A percentile compares a stretch with the other conserved stretches of the same genome.
These are phyloP conservation scores for Recurvirostra avosetta DNA, from an alignment of 2,113 vertebrate species.

Conservation along the genomic window DNA sequence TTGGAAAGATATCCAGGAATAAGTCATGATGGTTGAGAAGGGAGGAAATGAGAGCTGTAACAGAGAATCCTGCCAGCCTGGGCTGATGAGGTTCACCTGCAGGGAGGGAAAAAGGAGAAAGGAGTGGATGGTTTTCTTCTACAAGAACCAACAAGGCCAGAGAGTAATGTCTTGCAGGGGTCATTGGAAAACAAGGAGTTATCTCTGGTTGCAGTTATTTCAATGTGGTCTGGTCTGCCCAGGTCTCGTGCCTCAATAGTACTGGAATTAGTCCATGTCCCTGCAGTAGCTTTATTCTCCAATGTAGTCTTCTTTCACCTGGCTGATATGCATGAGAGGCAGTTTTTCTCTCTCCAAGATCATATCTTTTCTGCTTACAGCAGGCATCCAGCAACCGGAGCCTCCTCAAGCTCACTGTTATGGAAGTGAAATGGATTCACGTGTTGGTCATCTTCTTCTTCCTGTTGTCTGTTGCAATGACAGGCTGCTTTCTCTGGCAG, in stretches of 20 bases:
- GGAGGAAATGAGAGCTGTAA: neutral
- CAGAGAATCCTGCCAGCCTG: neutral
- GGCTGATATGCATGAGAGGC: neutral
- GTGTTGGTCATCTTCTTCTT: slow-evolving; percentile 78
- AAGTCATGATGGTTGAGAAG: neutral
- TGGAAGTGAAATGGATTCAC: slow-evolving; percentile 79
- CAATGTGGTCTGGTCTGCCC: neutral
- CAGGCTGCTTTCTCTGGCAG: slow-evolving; percentile 86
- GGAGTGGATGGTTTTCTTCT: neutral
- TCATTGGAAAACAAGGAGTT: neutral
- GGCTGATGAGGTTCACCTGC: neutral
- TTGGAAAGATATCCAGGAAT: neutral
- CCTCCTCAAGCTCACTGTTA: slow-evolving; percentile 43
- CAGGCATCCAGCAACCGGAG: slow-evolving; percentile 47
- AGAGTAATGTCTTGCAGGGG: rapidly evolving
- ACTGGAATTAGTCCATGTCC: neutral
- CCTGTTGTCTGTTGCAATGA: slow-evolving; percentile 83
- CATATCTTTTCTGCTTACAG: neutral
- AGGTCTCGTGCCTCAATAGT: neutral
- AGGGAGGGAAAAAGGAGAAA: neutral
- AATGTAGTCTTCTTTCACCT: neutral
- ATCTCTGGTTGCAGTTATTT: neutral
- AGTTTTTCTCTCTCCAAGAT: neutral
- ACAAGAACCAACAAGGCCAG: neutral
- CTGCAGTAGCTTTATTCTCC: neutral